A percentile compares a stretch with the other conserved stretches of the same genome.
phyloP scores from a whole-genome alignment of 2,113 vertebrate species.

The Phylloscopus whistleri region DNA sequence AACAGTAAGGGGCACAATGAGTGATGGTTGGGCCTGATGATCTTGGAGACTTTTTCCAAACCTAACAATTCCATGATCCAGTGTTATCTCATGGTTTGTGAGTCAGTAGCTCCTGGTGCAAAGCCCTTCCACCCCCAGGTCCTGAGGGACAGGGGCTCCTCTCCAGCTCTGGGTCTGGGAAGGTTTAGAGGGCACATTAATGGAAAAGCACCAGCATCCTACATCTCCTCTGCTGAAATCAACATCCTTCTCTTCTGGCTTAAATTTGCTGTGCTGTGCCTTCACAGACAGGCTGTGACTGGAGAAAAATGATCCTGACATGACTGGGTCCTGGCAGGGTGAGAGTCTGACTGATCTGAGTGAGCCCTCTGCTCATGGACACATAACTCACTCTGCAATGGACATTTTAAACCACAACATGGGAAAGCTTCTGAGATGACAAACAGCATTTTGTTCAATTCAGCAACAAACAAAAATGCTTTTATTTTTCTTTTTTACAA shows the following conservation, averaged over 20 bases:
- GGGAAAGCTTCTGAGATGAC: neutral
- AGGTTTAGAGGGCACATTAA: neutral
- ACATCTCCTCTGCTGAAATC: neutral
- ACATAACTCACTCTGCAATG: neutral
- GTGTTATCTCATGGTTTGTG: neutral
- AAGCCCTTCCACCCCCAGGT: neutral
- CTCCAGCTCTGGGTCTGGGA: rapidly evolving
- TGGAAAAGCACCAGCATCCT: neutral
- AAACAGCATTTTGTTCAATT: neutral
- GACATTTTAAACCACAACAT: neutral
- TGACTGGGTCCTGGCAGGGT: neutral
- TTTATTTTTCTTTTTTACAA: neutral
- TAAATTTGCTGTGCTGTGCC: neutral
- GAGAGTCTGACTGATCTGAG: neutral
- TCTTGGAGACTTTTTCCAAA: neutral
- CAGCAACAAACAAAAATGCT: neutral
- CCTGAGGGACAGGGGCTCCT: neutral
- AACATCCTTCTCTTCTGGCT: neutral
- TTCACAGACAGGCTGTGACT: neutral
- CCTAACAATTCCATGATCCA: no score
- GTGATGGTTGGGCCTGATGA: neutral
- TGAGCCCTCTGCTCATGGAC: neutral
- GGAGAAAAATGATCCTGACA: neutral
- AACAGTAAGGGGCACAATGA: rapidly evolving
- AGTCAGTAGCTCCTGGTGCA: rapidly evolving